Percentiles rank a stretch among this genome's conserved stretches.
phyloP scores from a whole-genome alignment of 2,797 vertebrate species.

The Pteropus rufus region DNA sequence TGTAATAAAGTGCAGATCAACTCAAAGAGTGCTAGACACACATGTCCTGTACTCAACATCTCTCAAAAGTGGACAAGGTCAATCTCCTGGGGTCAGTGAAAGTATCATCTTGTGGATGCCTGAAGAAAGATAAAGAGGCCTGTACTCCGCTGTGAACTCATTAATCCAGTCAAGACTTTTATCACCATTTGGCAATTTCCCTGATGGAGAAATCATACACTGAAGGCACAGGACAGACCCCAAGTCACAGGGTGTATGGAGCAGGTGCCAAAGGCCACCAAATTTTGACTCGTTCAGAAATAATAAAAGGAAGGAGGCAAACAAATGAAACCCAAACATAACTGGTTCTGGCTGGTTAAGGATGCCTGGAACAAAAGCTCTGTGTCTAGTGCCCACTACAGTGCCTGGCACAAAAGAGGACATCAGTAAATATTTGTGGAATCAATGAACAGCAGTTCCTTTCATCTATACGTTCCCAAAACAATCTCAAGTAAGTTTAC shows the following conservation, averaged over 20 bases:
- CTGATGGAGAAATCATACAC: not conserved
- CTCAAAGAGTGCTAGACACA: not conserved
- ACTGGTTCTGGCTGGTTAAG: not conserved
- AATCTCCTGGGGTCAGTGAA: not conserved
- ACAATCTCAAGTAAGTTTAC: not conserved
- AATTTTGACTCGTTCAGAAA: not conserved
- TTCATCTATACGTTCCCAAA: not conserved
- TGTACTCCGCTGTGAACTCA: not conserved
- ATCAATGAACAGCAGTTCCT: not conserved
- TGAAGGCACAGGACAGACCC: not conserved
- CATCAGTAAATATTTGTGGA: not conserved
- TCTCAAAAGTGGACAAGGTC: not conserved
- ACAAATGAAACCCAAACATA: not conserved
- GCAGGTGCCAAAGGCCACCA: not conserved
- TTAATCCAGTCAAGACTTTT: not conserved
- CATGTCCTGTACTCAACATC: not conserved
- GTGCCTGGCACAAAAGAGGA: not conserved
- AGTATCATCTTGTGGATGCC: not conserved
- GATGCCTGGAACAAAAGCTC: slow-evolving; percentile 19
- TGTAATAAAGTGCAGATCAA: not conserved
- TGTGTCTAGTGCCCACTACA: not conserved
- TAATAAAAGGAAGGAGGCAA: not conserved
- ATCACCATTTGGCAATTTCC: not conserved
- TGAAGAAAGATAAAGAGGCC: not conserved
- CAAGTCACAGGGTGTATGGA: not conserved